Evolutionary conservation across 2,113 vertebrate species (phyloP).

Genomic region (Nerophis lumbriciformis): DNA sequence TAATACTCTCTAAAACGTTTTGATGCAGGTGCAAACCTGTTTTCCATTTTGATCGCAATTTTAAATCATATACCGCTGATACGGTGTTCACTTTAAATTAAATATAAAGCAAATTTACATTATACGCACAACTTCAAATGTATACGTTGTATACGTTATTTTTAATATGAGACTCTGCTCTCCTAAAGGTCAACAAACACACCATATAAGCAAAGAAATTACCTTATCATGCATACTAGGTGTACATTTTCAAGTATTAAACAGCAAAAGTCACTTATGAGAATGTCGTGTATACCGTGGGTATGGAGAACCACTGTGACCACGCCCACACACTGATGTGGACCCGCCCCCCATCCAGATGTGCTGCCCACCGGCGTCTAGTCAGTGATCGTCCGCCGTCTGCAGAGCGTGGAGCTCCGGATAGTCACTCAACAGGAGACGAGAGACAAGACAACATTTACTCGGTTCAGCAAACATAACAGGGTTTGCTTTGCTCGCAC

Average conservation of each 20-base stretch:
- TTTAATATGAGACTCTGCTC: not conserved
- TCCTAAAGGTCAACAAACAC: not conserved
- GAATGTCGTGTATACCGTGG: too few species aligned
- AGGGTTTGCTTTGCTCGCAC: not conserved
- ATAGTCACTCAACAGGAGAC: slow-evolving; percentile 46
- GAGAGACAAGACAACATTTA: not conserved
- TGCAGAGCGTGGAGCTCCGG: slow-evolving; percentile 33
- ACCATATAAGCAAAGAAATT: not conserved
- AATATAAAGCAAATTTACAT: too few species aligned
- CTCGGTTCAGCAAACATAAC: not conserved
- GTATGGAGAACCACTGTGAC: not conserved
- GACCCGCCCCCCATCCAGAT: slow-evolving; percentile 63
- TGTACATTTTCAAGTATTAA: too few species aligned
- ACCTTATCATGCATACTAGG: too few species aligned
- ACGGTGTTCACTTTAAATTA: too few species aligned
- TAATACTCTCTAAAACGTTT: not conserved
- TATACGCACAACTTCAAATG: too few species aligned
- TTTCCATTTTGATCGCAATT: not conserved
- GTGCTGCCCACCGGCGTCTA: slow-evolving; percentile 39
- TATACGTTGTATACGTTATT: not conserved
- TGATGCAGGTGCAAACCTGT: not conserved
- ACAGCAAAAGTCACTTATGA: too few species aligned
- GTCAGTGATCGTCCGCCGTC: slow-evolving; percentile 37
- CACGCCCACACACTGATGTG: slow-evolving; percentile 7
- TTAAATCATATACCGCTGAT: too few species aligned